Evolutionary conservation across 2,888 invertebrate genomes (phyloP).

Genomic region (Pelosia muscerda): DNA sequence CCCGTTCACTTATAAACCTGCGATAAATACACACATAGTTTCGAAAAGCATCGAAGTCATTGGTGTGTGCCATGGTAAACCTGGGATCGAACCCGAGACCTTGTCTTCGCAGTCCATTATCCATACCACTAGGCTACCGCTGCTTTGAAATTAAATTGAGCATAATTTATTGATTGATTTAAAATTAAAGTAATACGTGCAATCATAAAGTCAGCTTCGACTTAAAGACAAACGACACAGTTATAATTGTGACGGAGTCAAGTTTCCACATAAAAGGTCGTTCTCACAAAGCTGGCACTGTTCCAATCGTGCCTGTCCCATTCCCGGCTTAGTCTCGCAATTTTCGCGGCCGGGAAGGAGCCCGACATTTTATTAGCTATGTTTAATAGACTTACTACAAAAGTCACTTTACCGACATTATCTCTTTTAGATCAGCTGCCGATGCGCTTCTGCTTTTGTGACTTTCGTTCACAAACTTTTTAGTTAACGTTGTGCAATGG

Average conservation of each 20-base stretch:
- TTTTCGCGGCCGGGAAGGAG: neutral
- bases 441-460: neutral
- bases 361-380: constrained; percentile 18
- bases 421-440: neutral
- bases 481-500: neutral
- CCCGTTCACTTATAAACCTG: too few relatives aligned
- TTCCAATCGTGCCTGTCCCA: constrained; percentile 19
- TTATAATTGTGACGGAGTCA: neutral
- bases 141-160: too few relatives aligned
- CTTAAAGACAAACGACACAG: neutral
- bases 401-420: constrained; percentile 15
- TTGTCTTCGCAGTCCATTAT: too few relatives aligned
- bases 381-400: constrained; percentile 13
- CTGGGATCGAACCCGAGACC: too few relatives aligned
- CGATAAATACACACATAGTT: too few relatives aligned
- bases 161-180: too few relatives aligned
- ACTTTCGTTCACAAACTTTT: neutral
- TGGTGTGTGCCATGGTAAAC: too few relatives aligned
- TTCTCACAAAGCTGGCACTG: constrained; percentile 16
- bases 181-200: neutral
- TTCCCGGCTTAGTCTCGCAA: constrained; percentile 12
- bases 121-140: too few relatives aligned
- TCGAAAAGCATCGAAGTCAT: too few relatives aligned
- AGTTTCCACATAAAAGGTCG: constrained; percentile 10
- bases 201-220: neutral